Conservation (phyloP, 2,888 invertebrate species). For the Agrochola lota region DNA sequence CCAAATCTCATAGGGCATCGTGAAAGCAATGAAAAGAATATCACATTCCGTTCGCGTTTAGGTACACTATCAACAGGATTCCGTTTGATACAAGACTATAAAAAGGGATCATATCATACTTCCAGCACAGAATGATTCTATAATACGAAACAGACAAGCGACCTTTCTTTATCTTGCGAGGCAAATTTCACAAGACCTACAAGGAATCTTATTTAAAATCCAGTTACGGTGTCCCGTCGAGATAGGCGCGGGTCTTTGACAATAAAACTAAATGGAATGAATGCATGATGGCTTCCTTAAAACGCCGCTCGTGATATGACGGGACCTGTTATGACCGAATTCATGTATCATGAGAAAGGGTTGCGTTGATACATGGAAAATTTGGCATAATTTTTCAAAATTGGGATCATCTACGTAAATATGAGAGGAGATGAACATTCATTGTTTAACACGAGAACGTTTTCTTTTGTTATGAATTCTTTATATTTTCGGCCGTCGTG, state of each 20-base stretch:
- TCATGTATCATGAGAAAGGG: slow-evolving; percentile 83
- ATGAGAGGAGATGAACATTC: slow-evolving; percentile 65
- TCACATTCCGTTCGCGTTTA: slow-evolving; percentile 75
- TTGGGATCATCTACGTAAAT: slow-evolving; percentile 76
- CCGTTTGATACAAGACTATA: slow-evolving; percentile 80
- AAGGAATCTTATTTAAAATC: slow-evolving; percentile 90
- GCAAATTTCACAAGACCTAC: slow-evolving; percentile 87
- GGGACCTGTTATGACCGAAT: slow-evolving; percentile 81
- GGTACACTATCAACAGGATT: slow-evolving; percentile 76
- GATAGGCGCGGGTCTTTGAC: slow-evolving; percentile 89
- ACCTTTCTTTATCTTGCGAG: slow-evolving; percentile 90
- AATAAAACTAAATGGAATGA: slow-evolving; percentile 91
- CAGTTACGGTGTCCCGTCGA: slow-evolving; percentile 86
- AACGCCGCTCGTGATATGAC: slow-evolving; percentile 85
- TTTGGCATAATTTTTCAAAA: slow-evolving; percentile 74
- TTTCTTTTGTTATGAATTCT: slow-evolving; percentile 67
- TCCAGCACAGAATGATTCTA: slow-evolving; percentile 83
- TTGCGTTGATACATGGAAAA: slow-evolving; percentile 80
- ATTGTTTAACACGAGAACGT: slow-evolving; percentile 69
- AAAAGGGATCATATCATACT: slow-evolving; percentile 85
- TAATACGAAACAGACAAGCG: slow-evolving; percentile 85
- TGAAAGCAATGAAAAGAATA: slow-evolving; percentile 84
- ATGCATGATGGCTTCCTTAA: slow-evolving; percentile 88
- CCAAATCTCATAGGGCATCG: slow-evolving; percentile 83
- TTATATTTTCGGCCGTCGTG: slow-evolving; percentile 42